These are phyloP conservation scores for Nycticryphes semicollaris DNA, from an alignment of 2,113 vertebrate species.

Conservation along the genomic window DNA sequence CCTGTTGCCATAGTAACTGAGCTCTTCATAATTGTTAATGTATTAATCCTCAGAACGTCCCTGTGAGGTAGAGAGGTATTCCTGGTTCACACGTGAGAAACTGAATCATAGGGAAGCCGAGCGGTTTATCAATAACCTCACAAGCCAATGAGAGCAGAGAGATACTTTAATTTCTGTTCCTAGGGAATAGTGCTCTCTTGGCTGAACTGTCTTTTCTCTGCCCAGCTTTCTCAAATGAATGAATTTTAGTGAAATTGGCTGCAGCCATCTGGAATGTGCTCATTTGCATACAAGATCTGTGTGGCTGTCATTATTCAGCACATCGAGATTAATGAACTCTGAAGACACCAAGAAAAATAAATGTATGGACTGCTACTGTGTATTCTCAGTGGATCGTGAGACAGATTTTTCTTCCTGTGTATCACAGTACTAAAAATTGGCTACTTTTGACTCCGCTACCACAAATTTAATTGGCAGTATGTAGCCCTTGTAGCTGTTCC, in stretches of 20 bases:
- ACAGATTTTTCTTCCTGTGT: background rate
- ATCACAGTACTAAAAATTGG: background rate
- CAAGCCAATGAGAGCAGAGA: background rate
- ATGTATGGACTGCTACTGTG: background rate
- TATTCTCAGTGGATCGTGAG: background rate
- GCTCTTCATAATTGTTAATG: slow-evolving; percentile 43
- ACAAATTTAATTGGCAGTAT: background rate
- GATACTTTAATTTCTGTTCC: background rate
- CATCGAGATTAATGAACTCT: slow-evolving; percentile 25
- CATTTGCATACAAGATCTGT: background rate
- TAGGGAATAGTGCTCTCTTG: background rate
- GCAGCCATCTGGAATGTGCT: slow-evolving; percentile 31
- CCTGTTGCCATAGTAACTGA: slow-evolving; percentile 63
- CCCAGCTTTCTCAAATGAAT: slow-evolving; percentile 39
- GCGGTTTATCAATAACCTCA: background rate
- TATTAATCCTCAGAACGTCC: slow-evolving; percentile 34
- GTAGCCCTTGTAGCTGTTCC: background rate
- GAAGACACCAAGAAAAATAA: background rate
- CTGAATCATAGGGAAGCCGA: background rate
- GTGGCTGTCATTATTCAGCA: slow-evolving; percentile 6
- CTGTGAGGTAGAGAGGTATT: slow-evolving; percentile 28
- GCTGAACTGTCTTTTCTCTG: slow-evolving; percentile 32
- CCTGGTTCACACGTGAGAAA: background rate
- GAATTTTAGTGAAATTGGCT: slow-evolving; percentile 15
- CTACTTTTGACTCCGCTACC: background rate